A percentile compares a stretch with the other conserved stretches of the same genome.
These are phyloP conservation scores for Enteromius unitaeniatus DNA, from an alignment of 2,797 vertebrate species.

Conservation along the genomic window DNA sequence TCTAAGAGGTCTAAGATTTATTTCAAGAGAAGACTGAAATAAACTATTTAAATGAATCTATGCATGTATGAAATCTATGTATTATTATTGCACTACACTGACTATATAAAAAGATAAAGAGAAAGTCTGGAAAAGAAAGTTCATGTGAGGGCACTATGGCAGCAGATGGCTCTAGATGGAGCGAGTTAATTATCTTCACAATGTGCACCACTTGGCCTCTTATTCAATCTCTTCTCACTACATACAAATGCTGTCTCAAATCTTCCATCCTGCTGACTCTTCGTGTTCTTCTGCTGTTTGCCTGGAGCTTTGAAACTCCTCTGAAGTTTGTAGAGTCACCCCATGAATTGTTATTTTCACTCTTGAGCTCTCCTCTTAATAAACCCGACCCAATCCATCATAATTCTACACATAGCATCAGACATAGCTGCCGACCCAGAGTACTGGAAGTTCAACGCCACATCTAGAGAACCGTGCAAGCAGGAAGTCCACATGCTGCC, in stretches of 20 bases:
- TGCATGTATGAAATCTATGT: neutral
- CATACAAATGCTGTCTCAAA: slow-evolving; percentile 43
- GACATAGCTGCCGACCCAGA: slow-evolving; percentile 13
- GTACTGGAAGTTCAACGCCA: slow-evolving; percentile 19
- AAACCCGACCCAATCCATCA: slow-evolving; percentile 36
- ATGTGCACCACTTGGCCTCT: slow-evolving; percentile 66
- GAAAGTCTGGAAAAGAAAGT: neutral
- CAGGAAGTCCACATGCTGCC: slow-evolving; percentile 26
- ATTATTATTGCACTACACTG: neutral
- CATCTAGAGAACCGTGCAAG: slow-evolving; percentile 44
- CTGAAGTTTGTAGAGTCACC: slow-evolving; percentile 21
- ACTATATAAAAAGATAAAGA: slow-evolving; percentile 43
- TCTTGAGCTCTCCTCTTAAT: slow-evolving; percentile 16
- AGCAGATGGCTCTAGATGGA: slow-evolving; percentile 70
- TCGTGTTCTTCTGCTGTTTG: slow-evolving; percentile 16
- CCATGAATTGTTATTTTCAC: slow-evolving; percentile 32
- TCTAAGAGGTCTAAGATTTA: neutral
- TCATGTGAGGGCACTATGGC: slow-evolving; percentile 58
- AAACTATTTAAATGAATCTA: neutral
- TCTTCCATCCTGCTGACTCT: slow-evolving; percentile 22
- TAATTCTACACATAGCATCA: neutral
- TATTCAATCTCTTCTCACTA: slow-evolving; percentile 51
- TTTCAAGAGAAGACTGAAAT: slow-evolving; percentile 1
- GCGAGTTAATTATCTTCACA: slow-evolving; percentile 73
- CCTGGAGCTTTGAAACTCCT: slow-evolving; percentile 17